Evolutionary conservation across 1,140 invertebrate species (phyloP).

Genomic region (Aphaenogaster floridana): DNA sequence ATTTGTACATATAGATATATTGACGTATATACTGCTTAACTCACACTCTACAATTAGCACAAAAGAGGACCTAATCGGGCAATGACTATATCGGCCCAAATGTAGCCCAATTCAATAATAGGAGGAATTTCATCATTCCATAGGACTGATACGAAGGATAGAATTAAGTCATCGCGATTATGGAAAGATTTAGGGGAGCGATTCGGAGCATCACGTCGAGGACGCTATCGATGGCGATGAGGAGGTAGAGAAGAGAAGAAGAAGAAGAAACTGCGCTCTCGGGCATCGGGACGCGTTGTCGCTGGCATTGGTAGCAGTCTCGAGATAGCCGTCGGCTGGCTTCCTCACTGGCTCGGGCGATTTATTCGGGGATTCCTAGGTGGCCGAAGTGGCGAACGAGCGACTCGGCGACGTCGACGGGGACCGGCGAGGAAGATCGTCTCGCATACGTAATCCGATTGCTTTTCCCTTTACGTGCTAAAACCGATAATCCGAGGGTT

Average conservation of each 20-base stretch:
- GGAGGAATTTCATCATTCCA: background rate
- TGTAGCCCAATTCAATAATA: constrained; percentile 2
- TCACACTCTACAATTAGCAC: constrained; percentile 3
- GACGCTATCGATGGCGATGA: constrained; percentile 36
- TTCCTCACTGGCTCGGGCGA: constrained; percentile 83
- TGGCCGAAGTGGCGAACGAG: constrained; percentile 79
- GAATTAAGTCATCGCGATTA: background rate
- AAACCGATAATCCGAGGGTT: constrained; percentile 10
- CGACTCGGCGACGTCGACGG: constrained; percentile 57
- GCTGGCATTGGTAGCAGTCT: constrained; percentile 87
- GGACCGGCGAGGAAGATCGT: constrained; percentile 28
- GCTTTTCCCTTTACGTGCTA: constrained; percentile 27
- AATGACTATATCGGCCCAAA: background rate
- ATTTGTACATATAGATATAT: background rate
- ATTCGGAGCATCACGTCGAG: constrained; percentile 15
- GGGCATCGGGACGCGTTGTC: constrained; percentile 83
- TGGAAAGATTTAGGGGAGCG: background rate
- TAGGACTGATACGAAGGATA: background rate
- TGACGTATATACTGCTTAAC: background rate
- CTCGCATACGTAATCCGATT: constrained; percentile 19
- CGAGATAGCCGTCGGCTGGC: constrained; percentile 87
- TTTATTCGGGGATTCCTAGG: constrained; percentile 83
- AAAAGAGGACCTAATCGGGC: background rate
- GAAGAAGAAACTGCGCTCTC: constrained; percentile 68
- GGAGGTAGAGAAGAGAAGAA: constrained; percentile 69